Evolutionary conservation across 2,888 invertebrate genomes (phyloP).

Genomic region (Tenthredo distinguenda): DNA sequence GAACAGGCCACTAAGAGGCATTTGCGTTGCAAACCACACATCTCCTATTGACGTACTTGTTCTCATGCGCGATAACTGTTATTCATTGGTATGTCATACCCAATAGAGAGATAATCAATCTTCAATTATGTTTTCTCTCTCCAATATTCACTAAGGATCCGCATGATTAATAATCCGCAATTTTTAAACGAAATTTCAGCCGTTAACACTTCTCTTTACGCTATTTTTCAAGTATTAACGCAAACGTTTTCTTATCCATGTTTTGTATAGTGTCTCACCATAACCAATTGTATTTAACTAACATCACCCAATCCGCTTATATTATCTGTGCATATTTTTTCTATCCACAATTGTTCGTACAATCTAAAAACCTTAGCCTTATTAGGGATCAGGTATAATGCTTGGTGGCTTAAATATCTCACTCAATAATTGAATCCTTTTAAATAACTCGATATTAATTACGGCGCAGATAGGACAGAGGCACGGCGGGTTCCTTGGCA

Average conservation of each 20-base stretch:
- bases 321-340: background rate
- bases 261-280: background rate
- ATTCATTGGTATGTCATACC: slow-evolving; percentile 89
- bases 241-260: background rate
- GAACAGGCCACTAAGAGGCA: slow-evolving; percentile 91
- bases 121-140: background rate
- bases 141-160: background rate
- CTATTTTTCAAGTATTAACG: background rate
- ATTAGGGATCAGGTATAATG: background rate
- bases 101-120: background rate
- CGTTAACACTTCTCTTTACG: background rate
- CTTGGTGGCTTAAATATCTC: slow-evolving; percentile 42
- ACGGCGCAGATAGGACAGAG: slow-evolving; percentile 93
- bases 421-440: background rate
- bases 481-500: slow-evolving; percentile 96
- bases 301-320: background rate
- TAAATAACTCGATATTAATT: background rate
- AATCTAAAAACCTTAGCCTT: background rate
- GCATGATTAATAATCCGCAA: background rate
- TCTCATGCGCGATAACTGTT: slow-evolving; percentile 97
- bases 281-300: background rate
- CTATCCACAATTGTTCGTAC: too few species aligned
- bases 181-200: background rate
- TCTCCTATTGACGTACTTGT: slow-evolving; percentile 99
- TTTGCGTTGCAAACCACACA: slow-evolving; percentile 99